A percentile compares a stretch with the other conserved stretches of the same genome.
phyloP scores from a whole-genome alignment of 1,140 invertebrate genomes.

The Papilio glaucus region DNA sequence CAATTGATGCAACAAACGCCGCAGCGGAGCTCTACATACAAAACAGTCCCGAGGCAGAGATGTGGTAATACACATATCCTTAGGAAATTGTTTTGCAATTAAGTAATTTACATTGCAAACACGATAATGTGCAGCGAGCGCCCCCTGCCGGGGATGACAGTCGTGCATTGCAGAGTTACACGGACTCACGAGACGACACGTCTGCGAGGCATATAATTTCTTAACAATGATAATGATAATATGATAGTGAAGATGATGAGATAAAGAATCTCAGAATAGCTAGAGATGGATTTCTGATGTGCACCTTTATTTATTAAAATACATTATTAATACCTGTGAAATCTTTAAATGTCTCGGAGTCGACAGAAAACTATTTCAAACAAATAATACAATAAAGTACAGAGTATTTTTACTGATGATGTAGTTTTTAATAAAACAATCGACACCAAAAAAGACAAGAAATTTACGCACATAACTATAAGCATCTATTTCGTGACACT shows the following conservation, averaged over 20 bases:
- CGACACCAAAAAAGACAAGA: too few species aligned
- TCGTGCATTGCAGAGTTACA: background rate
- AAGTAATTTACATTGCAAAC: slow-evolving; percentile 14
- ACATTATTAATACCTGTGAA: too few species aligned
- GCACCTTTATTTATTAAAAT: too few species aligned
- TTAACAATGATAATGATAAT: background rate
- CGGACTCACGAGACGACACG: background rate
- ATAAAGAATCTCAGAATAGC: too few species aligned
- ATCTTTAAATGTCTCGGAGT: too few species aligned
- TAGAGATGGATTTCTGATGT: too few species aligned
- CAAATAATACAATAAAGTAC: too few species aligned
- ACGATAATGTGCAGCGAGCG: slow-evolving; percentile 19
- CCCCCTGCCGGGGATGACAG: background rate
- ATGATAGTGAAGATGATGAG: background rate
- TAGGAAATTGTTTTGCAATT: slow-evolving; percentile 24
- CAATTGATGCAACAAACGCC: background rate
- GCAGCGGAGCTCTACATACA: too few species aligned
- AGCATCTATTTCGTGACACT: background rate
- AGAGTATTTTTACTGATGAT: too few species aligned
- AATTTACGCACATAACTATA: slow-evolving; percentile 7
- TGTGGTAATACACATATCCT: slow-evolving; percentile 67
- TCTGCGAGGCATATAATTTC: background rate
- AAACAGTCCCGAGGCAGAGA: too few species aligned
- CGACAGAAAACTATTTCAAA: too few species aligned
- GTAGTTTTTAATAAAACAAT: too few species aligned